These are phyloP conservation scores for Odontocolon sp. DNA, from an alignment of 2,888 invertebrate genomes.

Conservation along the genomic window DNA sequence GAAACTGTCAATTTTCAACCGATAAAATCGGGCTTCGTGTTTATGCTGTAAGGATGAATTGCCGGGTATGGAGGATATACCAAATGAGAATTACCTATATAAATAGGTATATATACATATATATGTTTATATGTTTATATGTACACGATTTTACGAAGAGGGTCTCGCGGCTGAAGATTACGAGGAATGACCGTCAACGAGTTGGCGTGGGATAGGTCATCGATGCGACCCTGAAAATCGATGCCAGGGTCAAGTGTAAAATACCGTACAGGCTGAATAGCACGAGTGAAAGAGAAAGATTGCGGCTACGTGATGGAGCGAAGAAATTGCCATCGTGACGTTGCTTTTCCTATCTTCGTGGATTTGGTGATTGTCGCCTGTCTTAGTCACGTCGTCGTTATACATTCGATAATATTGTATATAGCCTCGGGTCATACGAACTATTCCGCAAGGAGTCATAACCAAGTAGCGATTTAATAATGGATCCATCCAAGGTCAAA, in stretches of 20 bases:
- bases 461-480: too few species aligned
- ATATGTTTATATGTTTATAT: too few species aligned
- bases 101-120: too few species aligned
- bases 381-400: background rate
- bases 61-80: background rate
- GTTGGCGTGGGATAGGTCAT: slow-evolving; percentile 57
- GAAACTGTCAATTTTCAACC: slow-evolving; percentile 33
- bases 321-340: background rate
- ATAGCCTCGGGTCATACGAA: background rate
- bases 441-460: too few species aligned
- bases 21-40: slow-evolving; percentile 33
- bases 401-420: background rate
- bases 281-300: slow-evolving; percentile 2
- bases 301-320: slow-evolving; percentile 14
- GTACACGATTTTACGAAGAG: background rate
- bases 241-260: slow-evolving; percentile 29
- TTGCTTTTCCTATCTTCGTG: background rate
- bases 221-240: slow-evolving; percentile 48
- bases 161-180: slow-evolving; percentile 5
- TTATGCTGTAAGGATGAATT: slow-evolving; percentile 19
- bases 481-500: too few species aligned
- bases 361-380: background rate
- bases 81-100: slow-evolving; percentile 1
- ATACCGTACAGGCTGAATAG: background rate
- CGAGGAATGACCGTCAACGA: slow-evolving; percentile 47